Conservation (phyloP, 1,140 invertebrate genomes). For the Anadara kagoshimensis region DNA sequence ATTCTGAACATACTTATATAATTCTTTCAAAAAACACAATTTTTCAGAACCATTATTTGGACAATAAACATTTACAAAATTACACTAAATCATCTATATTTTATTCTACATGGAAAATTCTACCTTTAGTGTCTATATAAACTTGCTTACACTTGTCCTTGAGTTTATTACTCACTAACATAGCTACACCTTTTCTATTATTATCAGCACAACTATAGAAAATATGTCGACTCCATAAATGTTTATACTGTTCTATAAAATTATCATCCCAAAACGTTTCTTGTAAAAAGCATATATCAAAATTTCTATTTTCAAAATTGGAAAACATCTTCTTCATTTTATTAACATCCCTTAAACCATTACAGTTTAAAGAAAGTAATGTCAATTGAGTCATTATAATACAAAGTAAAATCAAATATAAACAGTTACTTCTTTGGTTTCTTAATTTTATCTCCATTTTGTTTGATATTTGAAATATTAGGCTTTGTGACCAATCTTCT, state of each 20-base stretch:
- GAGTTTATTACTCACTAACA: constrained; percentile 13
- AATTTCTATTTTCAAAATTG: constrained; percentile 1
- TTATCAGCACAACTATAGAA: not conserved
- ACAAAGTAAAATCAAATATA: too few relatives aligned
- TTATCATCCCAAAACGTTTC: constrained; percentile 22
- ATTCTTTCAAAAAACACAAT: constrained; percentile 2
- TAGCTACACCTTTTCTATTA: constrained; percentile 23
- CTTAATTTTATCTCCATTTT: too few relatives aligned
- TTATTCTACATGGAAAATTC: constrained; percentile 10
- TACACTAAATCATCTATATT: not conserved
- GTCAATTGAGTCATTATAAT: too few relatives aligned
- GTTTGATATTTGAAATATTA: too few relatives aligned
- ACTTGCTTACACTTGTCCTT: constrained; percentile 2
- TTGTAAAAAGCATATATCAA: constrained; percentile 17
- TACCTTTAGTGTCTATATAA: constrained; percentile 11
- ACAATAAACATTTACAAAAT: constrained; percentile 11
- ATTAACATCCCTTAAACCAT: constrained; percentile 6
- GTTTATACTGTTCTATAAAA: not conserved
- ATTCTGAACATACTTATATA: not conserved
- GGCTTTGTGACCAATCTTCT: too few relatives aligned
- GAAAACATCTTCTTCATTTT: constrained; percentile 21
- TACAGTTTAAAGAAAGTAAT: constrained; percentile 18
- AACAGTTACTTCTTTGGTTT: too few relatives aligned
- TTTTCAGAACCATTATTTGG: constrained; percentile 10
- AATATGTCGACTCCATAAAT: constrained; percentile 9